Conservation (phyloP, 2,888 invertebrate genomes). For the Eupithecia exiguata region DNA sequence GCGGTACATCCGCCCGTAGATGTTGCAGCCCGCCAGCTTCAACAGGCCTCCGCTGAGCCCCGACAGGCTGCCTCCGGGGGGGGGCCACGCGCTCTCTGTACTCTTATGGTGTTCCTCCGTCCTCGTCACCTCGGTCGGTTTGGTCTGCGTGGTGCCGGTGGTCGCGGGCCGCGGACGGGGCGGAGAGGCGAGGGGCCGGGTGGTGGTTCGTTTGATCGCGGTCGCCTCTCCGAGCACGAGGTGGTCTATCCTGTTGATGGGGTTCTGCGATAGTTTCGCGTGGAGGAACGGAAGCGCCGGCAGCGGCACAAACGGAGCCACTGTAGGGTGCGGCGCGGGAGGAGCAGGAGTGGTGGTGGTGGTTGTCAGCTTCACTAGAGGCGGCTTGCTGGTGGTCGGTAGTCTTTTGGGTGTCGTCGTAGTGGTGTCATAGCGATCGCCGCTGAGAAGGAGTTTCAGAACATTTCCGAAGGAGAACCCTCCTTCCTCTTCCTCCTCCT, state of each 20-base stretch:
- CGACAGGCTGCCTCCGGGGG: background rate
- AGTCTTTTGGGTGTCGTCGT: constrained; percentile 47
- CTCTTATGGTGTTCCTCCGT: constrained; percentile 48
- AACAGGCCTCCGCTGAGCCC: constrained; percentile 51
- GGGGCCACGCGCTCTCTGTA: constrained; percentile 40
- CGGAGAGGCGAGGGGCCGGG: constrained; percentile 52
- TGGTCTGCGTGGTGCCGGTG: background rate
- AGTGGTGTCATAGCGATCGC: constrained; percentile 73
- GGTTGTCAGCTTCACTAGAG: constrained; percentile 39
- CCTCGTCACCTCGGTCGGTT: constrained; percentile 28
- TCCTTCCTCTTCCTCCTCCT: constrained; percentile 74
- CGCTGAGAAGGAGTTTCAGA: constrained; percentile 84
- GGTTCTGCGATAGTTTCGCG: constrained; percentile 57
- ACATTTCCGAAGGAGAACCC: constrained; percentile 86
- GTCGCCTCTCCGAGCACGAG: constrained; percentile 75
- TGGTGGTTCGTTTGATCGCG: constrained; percentile 65
- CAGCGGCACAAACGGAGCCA: constrained; percentile 62
- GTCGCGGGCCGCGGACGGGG: background rate
- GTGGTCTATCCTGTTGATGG: constrained; percentile 75
- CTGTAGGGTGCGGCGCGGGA: constrained; percentile 45
- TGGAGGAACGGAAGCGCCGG: constrained; percentile 59
- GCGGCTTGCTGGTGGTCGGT: constrained; percentile 35
- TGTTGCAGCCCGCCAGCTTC: constrained; percentile 94
- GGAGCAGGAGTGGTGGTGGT: constrained; percentile 41
- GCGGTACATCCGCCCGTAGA: constrained; percentile 94